Evolutionary conservation across 2,797 vertebrate species (phyloP).

Genomic region (Bradypus variegatus): DNA sequence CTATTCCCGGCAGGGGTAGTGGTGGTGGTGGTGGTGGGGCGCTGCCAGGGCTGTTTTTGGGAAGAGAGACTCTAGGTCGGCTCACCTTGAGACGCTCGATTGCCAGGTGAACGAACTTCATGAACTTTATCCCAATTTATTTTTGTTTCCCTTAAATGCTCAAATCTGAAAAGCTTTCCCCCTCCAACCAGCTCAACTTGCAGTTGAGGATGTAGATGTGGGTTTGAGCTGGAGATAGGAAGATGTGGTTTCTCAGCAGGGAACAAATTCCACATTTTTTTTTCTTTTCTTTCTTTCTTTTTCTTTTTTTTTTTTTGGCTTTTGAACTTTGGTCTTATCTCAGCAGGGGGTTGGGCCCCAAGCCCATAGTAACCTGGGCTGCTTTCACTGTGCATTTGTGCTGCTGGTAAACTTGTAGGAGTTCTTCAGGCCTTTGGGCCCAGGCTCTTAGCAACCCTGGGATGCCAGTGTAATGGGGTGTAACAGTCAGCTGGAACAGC

Average conservation of each 20-base stretch:
- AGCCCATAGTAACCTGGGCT: neutral
- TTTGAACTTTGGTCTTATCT: neutral
- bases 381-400: neutral
- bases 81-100: slow-evolving; percentile 39
- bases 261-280: slow-evolving; percentile 4
- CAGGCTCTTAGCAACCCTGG: neutral
- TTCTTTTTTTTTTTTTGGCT: neutral
- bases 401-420: neutral
- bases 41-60: neutral
- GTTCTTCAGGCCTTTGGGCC: neutral
- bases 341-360: neutral
- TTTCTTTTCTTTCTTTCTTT: neutral
- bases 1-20: neutral
- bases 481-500: neutral
- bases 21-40: neutral
- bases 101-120: slow-evolving; percentile 13
- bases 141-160: slow-evolving; percentile 22
- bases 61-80: neutral
- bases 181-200: neutral
- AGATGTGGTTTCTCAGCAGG: neutral
- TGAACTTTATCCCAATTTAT: neutral
- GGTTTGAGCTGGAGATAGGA: neutral
- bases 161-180: neutral
- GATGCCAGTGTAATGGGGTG: neutral
- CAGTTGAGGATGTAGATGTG: neutral